Evolutionary conservation across 2,888 invertebrate species (phyloP).

Genomic region (Tridacna crocea): DNA sequence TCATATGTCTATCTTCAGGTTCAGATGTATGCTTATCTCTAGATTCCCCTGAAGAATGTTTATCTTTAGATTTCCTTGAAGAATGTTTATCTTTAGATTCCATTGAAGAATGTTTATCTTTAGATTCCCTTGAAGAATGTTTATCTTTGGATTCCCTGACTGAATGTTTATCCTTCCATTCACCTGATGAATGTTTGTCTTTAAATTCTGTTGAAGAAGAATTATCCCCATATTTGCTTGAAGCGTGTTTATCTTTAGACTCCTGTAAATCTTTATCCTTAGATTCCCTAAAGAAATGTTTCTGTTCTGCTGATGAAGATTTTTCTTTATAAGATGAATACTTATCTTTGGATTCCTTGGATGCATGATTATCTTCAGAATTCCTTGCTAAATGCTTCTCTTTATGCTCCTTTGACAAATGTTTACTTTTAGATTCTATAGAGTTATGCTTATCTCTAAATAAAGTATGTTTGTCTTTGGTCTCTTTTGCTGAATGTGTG

Average conservation of each 20-base stretch:
- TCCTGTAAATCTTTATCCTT: background rate
- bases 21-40: background rate
- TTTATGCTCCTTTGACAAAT: no score
- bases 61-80: no score
- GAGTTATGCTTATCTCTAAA: no score
- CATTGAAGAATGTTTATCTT: no score
- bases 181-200: no score
- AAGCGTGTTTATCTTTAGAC: background rate
- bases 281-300: background rate
- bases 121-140: no score
- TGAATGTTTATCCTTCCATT: no score
- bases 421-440: no score
- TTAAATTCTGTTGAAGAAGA: no score
- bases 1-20: background rate
- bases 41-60: background rate
- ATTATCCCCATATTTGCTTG: background rate
- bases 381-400: no score
- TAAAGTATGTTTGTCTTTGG: background rate
- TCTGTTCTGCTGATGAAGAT: background rate
- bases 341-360: slow-evolving; percentile 7
- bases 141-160: no score
- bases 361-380: background rate
- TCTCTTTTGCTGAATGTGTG: background rate
- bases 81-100: no score
- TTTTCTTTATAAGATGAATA: background rate